Percentiles rank a stretch among this genome's conserved stretches.
Evolutionary conservation across 2,888 invertebrate genomes (phyloP).

Genomic region (Cacoxenus indagator): DNA sequence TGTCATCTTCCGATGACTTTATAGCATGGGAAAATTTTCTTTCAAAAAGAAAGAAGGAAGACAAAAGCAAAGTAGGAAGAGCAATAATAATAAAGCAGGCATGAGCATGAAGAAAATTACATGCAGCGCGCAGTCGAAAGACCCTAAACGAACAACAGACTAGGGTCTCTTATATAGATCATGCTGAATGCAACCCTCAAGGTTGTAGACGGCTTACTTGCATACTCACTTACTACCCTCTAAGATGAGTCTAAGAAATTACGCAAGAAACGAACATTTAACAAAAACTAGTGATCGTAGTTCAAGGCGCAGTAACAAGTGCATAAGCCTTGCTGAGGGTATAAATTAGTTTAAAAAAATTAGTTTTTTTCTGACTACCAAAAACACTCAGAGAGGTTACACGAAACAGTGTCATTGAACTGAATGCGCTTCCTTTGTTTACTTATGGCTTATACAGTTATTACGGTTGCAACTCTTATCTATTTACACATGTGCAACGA

Average conservation of each 20-base stretch:
- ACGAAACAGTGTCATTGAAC: not conserved
- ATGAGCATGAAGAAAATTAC: slow-evolving; percentile 17
- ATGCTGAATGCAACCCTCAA: slow-evolving; percentile 54
- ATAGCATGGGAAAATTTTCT: slow-evolving; percentile 54
- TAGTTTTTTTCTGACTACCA: not conserved
- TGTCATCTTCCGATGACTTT: slow-evolving; percentile 56
- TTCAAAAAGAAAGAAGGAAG: not conserved
- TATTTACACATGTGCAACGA: not conserved
- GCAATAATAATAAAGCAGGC: slow-evolving; percentile 19
- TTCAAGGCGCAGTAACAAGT: slow-evolving; percentile 7
- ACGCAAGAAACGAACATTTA: slow-evolving; percentile 48
- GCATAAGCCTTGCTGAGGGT: not conserved
- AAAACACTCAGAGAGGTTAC: not conserved
- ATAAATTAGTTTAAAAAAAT: not conserved
- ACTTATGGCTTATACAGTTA: slow-evolving; percentile 12
- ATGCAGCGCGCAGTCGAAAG: slow-evolving; percentile 4
- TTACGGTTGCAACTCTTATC: slow-evolving; percentile 2
- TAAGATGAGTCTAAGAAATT: slow-evolving; percentile 53
- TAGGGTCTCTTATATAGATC: slow-evolving; percentile 59
- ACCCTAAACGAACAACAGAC: slow-evolving; percentile 18
- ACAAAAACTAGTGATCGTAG: not conserved
- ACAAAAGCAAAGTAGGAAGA: not conserved
- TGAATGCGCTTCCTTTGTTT: slow-evolving; percentile 3
- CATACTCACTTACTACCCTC: slow-evolving; percentile 39
- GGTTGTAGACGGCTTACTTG: slow-evolving; percentile 49